Evolutionary conservation across 2,113 vertebrate species (phyloP), one percentile per base, ranked within the genome.

Genomic region (Ochotona curzoniae): DNA sequence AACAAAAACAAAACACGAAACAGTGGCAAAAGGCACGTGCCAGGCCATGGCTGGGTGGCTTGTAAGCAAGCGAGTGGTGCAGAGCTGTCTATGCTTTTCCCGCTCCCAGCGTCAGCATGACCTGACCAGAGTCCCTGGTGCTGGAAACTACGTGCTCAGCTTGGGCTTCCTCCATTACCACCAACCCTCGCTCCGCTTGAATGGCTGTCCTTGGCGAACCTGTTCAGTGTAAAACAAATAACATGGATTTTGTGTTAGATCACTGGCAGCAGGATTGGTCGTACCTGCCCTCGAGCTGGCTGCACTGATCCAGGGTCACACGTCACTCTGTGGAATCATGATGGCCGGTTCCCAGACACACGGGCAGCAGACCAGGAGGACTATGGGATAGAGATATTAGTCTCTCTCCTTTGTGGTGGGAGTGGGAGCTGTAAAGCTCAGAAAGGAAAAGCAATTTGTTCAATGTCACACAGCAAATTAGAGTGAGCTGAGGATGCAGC

Each of bases 151-250:
- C 8, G 26, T 82, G 71, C 71, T 89, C 83, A 69, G 89, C 80
- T 86, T 79, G 84, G 83, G 44, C 30, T 93, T 89, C 83, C 93
- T 94, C 94, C 83, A 73, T 89, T 28, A 86, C 80, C 88, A 86
- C 71, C 91, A 95, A 35, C 38, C 66, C 85, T 44, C 17, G 1
- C 82, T 84, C 75, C 0, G 28, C 92, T 61, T 89, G 71, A 83
- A 47, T 14, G 21, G 60, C 66, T 61, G 88, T 44, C 83, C 85
- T 82, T 80, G 60, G 67, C 70, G 71, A 44, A 89, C 81, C 73
- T 49, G 85, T 82, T 95, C 71, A 89, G 81, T 35, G 67, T 71
- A 96, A 80, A 95, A 91, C 87, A 95, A 97, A 95, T 61, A 89
- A 81, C 89, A 74, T 49, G 66, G 17, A 79, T 93, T 95, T 93